phyloP scores from a whole-genome alignment of 2,888 invertebrate genomes.

The Oscheius sp. region DNA sequence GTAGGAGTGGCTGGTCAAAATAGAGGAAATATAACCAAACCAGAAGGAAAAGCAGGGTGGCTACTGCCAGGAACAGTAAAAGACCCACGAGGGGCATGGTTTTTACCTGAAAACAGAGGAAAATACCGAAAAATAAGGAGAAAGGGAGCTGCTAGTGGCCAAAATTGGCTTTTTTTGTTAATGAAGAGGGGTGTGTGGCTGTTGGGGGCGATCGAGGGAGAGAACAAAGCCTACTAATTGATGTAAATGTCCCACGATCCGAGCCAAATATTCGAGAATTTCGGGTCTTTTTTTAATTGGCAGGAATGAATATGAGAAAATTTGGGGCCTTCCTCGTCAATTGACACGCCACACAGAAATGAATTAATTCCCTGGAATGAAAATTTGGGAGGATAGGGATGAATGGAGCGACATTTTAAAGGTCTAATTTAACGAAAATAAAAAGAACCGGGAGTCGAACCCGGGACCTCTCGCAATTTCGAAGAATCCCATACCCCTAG shows the following conservation, averaged over 20 bases:
- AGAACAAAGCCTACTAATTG: slow-evolving; percentile 21
- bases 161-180: background rate
- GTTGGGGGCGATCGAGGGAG: no score
- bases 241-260: slow-evolving; percentile 18
- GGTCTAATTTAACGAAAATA: no score
- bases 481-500: background rate
- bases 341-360: no score
- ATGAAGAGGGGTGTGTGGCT: background rate
- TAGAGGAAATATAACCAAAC: slow-evolving; percentile 25
- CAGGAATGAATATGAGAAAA: no score
- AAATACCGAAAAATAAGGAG: no score
- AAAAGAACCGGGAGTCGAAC: slow-evolving; percentile 24
- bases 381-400: no score
- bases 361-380: no score
- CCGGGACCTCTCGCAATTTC: slow-evolving; percentile 9
- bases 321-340: no score
- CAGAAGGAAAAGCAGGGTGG: slow-evolving; percentile 9
- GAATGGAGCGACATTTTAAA: no score
- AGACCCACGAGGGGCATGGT: slow-evolving; percentile 9
- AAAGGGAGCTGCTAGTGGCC: background rate
- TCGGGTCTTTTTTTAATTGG: no score
- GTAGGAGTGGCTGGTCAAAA: background rate
- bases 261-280: background rate
- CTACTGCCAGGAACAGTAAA: background rate
- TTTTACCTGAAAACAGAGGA: no score